A percentile compares a stretch with the other conserved stretches of the same genome.
phyloP scores from a whole-genome alignment of 2,888 invertebrate species.

The Nesidiocoris tenuis region DNA sequence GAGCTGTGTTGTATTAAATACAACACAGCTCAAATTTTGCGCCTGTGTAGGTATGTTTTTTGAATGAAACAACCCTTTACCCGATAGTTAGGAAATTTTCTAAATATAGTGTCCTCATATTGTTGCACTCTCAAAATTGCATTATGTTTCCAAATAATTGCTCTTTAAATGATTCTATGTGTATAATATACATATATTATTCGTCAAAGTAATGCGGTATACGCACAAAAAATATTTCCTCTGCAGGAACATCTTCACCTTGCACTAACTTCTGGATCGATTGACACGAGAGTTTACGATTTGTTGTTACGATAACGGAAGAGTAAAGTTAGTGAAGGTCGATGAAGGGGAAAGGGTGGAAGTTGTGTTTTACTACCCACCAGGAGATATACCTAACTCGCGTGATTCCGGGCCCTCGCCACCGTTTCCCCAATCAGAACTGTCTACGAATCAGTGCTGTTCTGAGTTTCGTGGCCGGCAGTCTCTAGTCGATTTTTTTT shows the following conservation, averaged over 20 bases:
- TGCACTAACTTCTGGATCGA: neutral
- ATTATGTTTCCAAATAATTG: too few relatives aligned
- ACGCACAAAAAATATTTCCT: neutral
- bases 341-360: neutral
- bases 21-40: too few relatives aligned
- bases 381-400: conserved; percentile 29
- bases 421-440: neutral
- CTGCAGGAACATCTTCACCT: neutral
- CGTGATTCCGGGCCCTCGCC: conserved; percentile 27
- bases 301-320: neutral
- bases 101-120: too few relatives aligned
- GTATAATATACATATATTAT: neutral
- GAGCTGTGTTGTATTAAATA: too few relatives aligned
- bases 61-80: too few relatives aligned
- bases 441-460: neutral
- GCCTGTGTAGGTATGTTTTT: too few relatives aligned
- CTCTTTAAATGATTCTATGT: too few relatives aligned
- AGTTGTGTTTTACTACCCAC: neutral
- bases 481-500: too few relatives aligned
- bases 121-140: too few relatives aligned
- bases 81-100: too few relatives aligned
- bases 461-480: neutral
- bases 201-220: neutral
- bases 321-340: neutral
- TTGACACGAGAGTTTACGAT: neutral